A percentile compares a stretch with the other conserved stretches of the same genome.
Evolutionary conservation across 2,888 invertebrate genomes (phyloP).

Genomic region (Tinea pellionella): DNA sequence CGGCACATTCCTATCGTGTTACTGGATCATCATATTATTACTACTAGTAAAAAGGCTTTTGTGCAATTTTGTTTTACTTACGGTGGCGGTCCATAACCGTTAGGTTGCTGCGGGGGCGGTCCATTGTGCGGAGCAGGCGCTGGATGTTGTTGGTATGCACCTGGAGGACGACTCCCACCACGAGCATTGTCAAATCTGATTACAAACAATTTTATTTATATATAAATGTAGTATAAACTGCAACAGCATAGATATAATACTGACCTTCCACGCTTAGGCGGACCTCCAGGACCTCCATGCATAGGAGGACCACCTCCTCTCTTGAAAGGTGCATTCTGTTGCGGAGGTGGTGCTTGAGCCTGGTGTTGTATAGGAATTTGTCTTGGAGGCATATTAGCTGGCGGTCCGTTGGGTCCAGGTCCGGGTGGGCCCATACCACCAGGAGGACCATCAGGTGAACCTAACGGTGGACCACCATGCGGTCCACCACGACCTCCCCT

Average conservation of each 20-base stretch:
- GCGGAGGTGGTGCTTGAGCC: constrained; percentile 21
- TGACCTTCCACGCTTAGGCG: constrained; percentile 54
- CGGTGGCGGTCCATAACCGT: constrained; percentile 51
- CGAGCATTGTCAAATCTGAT: constrained; percentile 45
- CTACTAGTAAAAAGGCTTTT: too few species aligned
- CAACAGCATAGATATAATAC: too few species aligned
- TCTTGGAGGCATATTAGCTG: constrained; percentile 23
- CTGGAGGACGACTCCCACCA: constrained; percentile 33
- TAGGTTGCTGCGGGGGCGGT: constrained; percentile 30
- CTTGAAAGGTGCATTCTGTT: constrained; percentile 36
- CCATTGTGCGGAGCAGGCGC: constrained; percentile 34
- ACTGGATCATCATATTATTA: constrained; percentile 51
- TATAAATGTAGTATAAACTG: too few species aligned
- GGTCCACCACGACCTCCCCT: constrained; percentile 35
- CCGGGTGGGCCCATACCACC: constrained; percentile 7
- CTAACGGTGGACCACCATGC: constrained; percentile 21
- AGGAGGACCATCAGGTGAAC: not conserved
- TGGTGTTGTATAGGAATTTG: constrained; percentile 26
- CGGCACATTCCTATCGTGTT: constrained; percentile 67
- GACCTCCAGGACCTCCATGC: constrained; percentile 46
- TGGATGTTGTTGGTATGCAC: constrained; percentile 35
- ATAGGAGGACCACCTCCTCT: constrained; percentile 41
- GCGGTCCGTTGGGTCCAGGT: constrained; percentile 11
- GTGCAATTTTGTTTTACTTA: constrained; percentile 35
- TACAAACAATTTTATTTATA: not conserved